A percentile compares a stretch with the other conserved stretches of the same genome.
Conservation (phyloP, 1,140 invertebrate genomes). For the Chrysomallon squamiferum region DNA sequence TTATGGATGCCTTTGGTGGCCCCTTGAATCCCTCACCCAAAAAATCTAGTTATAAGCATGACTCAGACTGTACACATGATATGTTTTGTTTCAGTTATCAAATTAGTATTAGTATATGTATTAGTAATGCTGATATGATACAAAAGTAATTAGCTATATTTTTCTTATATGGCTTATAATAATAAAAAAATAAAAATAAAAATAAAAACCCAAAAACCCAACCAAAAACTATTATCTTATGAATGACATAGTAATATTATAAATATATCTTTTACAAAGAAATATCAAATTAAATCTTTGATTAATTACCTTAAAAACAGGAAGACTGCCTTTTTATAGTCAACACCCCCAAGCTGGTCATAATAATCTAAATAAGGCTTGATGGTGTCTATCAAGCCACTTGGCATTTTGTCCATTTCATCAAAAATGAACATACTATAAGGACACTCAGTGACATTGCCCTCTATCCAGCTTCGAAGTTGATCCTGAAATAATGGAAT, state of each 20-base stretch:
- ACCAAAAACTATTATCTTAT: not conserved
- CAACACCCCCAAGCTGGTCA: constrained; percentile 66
- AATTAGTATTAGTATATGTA: no score
- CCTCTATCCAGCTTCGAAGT: constrained; percentile 69
- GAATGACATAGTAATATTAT: not conserved
- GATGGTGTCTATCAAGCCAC: constrained; percentile 81
- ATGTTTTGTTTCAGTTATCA: no score
- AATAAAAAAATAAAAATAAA: not conserved
- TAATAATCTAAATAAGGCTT: constrained; percentile 91
- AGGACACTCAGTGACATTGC: constrained; percentile 73
- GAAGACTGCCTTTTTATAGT: constrained; percentile 78
- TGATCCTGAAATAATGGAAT: constrained; percentile 65
- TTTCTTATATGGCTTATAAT: not conserved
- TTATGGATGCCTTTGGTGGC: no score
- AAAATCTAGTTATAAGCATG: no score
- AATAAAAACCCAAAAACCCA: not conserved
- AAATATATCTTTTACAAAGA: constrained; percentile 3
- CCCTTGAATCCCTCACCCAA: no score
- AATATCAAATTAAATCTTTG: not conserved
- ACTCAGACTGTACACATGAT: no score
- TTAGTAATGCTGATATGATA: no score
- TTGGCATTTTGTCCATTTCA: constrained; percentile 94
- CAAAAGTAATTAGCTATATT: no score
- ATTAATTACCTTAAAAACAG: constrained; percentile 76
- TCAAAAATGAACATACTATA: constrained; percentile 93